These are phyloP conservation scores for Philereme vetulata DNA, from an alignment of 2,888 invertebrate genomes.

Conservation along the genomic window DNA sequence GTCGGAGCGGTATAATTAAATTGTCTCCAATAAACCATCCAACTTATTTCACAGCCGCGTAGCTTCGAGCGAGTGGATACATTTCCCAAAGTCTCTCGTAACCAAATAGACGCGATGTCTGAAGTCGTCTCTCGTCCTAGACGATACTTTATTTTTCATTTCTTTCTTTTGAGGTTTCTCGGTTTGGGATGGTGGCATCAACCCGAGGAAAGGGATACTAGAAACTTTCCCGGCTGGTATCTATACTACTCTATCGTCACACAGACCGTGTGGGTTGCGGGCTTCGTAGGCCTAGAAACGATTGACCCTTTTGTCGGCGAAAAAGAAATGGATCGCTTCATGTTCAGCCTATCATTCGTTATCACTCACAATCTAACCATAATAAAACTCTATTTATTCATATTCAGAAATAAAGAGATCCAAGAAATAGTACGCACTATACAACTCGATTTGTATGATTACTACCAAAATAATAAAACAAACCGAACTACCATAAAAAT, in stretches of 20 bases:
- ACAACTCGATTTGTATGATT: conserved; percentile 64
- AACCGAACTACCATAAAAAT: conserved; percentile 57
- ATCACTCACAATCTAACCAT: conserved; percentile 75
- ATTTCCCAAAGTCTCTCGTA: conserved; percentile 8
- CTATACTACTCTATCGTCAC: conserved; percentile 69
- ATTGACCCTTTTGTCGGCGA: conserved; percentile 76
- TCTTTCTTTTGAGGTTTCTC: conserved; percentile 62
- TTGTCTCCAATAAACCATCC: conserved; percentile 23
- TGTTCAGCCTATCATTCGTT: conserved; percentile 76
- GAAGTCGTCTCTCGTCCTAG: conserved; percentile 47
- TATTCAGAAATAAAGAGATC: conserved; percentile 68
- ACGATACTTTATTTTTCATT: conserved; percentile 68
- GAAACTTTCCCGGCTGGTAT: conserved; percentile 70
- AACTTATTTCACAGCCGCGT: conserved; percentile 14
- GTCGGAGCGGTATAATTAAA: conserved; percentile 24
- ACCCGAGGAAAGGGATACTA: conserved; percentile 65
- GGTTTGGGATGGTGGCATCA: conserved; percentile 80
- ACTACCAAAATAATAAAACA: conserved; percentile 62
- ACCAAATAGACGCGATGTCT: conserved; percentile 36
- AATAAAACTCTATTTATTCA: conserved; percentile 73
- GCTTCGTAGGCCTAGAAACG: conserved; percentile 76
- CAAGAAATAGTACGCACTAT: conserved; percentile 70
- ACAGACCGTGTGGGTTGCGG: conserved; percentile 70
- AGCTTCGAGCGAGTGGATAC: conserved; percentile 4
- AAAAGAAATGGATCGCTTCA: conserved; percentile 74